Base-by-base conservation (phyloP, 2,797 vertebrate genomes). In the Tauraco hartlaubi region DNA sequence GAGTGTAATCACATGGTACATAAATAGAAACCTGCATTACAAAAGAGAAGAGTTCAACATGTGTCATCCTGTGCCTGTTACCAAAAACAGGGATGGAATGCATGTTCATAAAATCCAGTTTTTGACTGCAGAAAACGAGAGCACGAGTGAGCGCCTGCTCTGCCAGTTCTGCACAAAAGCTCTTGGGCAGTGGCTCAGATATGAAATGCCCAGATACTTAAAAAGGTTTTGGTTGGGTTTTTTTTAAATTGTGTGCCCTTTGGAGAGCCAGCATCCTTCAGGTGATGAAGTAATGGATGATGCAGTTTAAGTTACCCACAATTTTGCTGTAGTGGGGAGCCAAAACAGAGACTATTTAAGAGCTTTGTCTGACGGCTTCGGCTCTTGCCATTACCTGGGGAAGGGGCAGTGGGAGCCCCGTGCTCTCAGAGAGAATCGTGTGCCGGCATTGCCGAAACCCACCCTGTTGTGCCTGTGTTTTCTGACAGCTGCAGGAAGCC, bases 401-500 rank as follows among this genome's bases (percentile, higher is more conserved):
- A 88, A 58, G 82, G 73, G 19, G 43, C 4, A 2, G 85, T 29
- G 52, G 91, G 69, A 88, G 92, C 63, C n/a, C n/a, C 12, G 31
- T 43, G 23, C 77, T 71, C 52, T 59, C 76, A 6, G 77, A 6
- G 76, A 44, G 82, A 43, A 63, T n/a, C 22, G 46, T 43, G 74
- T 26, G 17, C 80, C 35, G 3, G 51, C 88, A 23, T 69, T 82
- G 92, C 94, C 26, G 21, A 95, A 96, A 91, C 96, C 95, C 88
- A 91, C 90, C 89, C 94, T 55, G 15, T 81, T 95, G 76, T 97
- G 81, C 90, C 64, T 98, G 93, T 98, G 94, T 98, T 98, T 98
- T 92, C 98, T 92, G 92, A 96, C 99, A 99, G 99, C 98, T 99
- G 97, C 98, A 97, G 97, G 98, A 98, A 97, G 97, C 98, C 48